Evolutionary conservation across 2,113 vertebrate species (phyloP).

Genomic region (Paralichthys olivaceus): DNA sequence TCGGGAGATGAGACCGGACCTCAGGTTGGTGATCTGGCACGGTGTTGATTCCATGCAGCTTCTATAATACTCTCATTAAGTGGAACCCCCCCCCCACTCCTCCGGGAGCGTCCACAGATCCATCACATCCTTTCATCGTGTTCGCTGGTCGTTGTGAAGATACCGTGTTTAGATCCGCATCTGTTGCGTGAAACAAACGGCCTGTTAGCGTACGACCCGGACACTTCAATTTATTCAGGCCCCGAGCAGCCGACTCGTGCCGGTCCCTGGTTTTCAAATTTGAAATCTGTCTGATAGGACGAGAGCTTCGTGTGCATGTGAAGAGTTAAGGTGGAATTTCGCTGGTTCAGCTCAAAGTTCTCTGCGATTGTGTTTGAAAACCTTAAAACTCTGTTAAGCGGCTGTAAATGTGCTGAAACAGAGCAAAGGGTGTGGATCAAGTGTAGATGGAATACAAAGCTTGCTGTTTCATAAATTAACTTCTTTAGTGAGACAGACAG

Average conservation of each 20-base stretch:
- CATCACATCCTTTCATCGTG: slow-evolving; percentile 56
- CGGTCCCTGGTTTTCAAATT: slow-evolving; percentile 53
- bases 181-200: slow-evolving; percentile 46
- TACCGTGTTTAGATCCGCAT: slow-evolving; percentile 21
- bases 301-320: neutral
- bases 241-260: slow-evolving; percentile 26
- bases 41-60: slow-evolving; percentile 4
- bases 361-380: slow-evolving; percentile 36
- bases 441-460: slow-evolving; percentile 48
- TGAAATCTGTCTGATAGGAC: slow-evolving; percentile 44
- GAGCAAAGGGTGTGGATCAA: slow-evolving; percentile 21
- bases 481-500: slow-evolving; percentile 5
- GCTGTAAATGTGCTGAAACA: slow-evolving; percentile 63
- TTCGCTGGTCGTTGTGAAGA: slow-evolving; percentile 12
- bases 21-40: too few species aligned
- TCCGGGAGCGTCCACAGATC: slow-evolving; percentile 30
- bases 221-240: slow-evolving; percentile 54
- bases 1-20: too few species aligned
- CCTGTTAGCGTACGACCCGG: slow-evolving; percentile 43
- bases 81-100: slow-evolving; percentile 8
- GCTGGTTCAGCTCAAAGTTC: slow-evolving; percentile 56
- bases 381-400: slow-evolving; percentile 42
- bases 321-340: slow-evolving; percentile 28
- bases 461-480: slow-evolving; percentile 21
- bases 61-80: slow-evolving; percentile 58